These are phyloP conservation scores for Apogon hyalosoma DNA, from an alignment of 2,797 vertebrate genomes.

Conservation along the genomic window DNA sequence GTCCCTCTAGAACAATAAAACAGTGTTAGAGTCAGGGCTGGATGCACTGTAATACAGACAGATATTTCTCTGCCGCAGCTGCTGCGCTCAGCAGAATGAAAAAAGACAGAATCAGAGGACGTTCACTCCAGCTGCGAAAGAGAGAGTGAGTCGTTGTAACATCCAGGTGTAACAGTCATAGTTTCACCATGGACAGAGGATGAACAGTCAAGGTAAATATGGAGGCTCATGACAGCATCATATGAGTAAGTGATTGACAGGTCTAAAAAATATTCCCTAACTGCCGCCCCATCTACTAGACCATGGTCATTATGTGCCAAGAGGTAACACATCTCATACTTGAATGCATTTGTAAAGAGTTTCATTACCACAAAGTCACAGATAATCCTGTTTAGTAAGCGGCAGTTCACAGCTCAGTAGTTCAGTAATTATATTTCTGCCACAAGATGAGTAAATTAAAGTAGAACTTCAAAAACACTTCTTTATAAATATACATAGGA, in stretches of 20 bases:
- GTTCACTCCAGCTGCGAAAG: conserved; percentile 29
- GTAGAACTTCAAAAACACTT: not conserved
- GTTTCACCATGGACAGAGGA: not conserved
- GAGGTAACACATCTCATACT: no score
- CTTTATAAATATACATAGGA: not conserved
- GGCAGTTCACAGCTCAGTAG: no score
- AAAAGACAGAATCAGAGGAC: conserved; percentile 59
- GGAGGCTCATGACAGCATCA: conserved; percentile 6
- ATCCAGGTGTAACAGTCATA: conserved; percentile 38
- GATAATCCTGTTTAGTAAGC: no score
- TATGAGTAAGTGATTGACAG: not conserved
- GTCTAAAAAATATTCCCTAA: no score
- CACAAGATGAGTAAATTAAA: no score
- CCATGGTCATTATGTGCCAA: no score
- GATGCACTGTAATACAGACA: conserved; percentile 66
- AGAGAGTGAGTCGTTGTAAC: conserved; percentile 25
- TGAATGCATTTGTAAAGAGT: no score
- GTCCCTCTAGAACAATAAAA: conserved; percentile 77
- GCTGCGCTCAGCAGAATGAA: conserved; percentile 69
- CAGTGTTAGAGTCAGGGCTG: conserved; percentile 70
- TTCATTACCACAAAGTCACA: no score
- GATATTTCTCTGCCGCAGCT: conserved; percentile 72
- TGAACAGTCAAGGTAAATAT: not conserved
- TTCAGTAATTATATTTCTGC: no score
- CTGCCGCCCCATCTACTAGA: no score